phyloP scores from a whole-genome alignment of 2,888 invertebrate species.

The Lasioglossum zephyrum region DNA sequence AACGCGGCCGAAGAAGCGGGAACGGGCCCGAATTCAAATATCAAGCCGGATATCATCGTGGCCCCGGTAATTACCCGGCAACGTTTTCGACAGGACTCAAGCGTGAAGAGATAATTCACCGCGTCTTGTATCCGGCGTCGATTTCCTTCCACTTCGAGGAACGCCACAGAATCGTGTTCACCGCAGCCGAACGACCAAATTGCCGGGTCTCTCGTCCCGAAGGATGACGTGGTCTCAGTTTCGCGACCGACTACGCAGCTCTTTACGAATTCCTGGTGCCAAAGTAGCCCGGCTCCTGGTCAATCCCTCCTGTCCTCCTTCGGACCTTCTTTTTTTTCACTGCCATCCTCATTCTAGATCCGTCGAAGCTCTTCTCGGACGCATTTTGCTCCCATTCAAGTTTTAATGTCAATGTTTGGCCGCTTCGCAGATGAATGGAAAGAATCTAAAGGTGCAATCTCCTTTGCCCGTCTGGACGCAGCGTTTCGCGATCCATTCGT shows the following conservation, averaged over 20 bases:
- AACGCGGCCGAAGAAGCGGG: conserved; percentile 40
- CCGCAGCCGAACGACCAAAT: conserved; percentile 43
- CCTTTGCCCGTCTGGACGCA: too few relatives aligned
- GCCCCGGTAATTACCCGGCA: conserved; percentile 51
- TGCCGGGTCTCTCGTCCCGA: conserved; percentile 31
- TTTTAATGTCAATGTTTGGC: too few relatives aligned
- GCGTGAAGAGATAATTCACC: conserved; percentile 58
- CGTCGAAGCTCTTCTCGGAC: not conserved
- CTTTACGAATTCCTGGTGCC: not conserved
- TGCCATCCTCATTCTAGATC: not conserved
- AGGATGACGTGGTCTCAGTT: conserved; percentile 40
- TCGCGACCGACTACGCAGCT: conserved; percentile 17
- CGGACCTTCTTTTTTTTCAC: not conserved
- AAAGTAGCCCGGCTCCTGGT: not conserved
- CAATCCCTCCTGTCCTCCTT: not conserved
- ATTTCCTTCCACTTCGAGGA: conserved; percentile 34
- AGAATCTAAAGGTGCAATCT: too few relatives aligned
- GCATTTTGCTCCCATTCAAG: not conserved
- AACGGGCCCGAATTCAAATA: conserved; percentile 30
- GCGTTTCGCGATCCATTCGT: too few relatives aligned
- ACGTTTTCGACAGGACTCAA: conserved; percentile 43
- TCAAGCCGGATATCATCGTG: conserved; percentile 54
- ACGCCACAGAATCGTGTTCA: not conserved
- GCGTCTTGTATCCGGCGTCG: conserved; percentile 45
- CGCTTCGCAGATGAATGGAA: too few relatives aligned